Evolutionary conservation across 2,797 vertebrate species (phyloP), one percentile per base, ranked within the genome.

Genomic region (Myoxocephalus aenaeus): DNA sequence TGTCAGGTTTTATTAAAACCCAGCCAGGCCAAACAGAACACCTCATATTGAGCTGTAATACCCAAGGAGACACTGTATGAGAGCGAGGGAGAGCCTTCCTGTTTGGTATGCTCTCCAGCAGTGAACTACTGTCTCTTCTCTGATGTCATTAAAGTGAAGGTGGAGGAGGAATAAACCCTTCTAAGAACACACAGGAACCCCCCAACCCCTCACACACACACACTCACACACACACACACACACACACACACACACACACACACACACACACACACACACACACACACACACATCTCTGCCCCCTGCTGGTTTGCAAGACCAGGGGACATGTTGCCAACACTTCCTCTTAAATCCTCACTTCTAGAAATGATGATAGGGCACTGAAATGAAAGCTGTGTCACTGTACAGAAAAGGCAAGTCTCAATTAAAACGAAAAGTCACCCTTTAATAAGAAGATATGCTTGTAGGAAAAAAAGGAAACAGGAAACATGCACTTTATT

Each of bases 1-100:
- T 93, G 93, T 94, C 93, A 92, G 86, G 87, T 93, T 94, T 94
- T 93, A 95, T 94, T 94, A 94, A 95, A 93, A 92, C 88, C 86
- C 84, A 87, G 89, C 89, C 90, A 89, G 93, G 88, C 87, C 91
- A 92, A 92, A 91, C 90, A 93, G 90, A 92, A 90, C 84, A 90
- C 75, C 90, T 93, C 89, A 93, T 93, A 93, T 94, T 91, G 87
- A 84, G 88, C 89, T 88, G 87, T 92, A 91, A 91, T 91, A 93
- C 89, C 90, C 86, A 84, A 89, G 83, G 86, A 94, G 92, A 92
- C 87, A 82, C 67, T 77, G 87, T 83, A 83, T 75, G 84, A 86
- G 75, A 74, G 76, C 73, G 77, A 76, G 82, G 48, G 67, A 71
- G 81, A 84, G 80, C 56, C 63, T 62, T 82, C 82, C 86, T 91